A percentile compares a stretch with the other conserved stretches of the same genome.
These are phyloP conservation scores for Sciurus niger DNA, from an alignment of 2,113 vertebrate species.

Conservation along the genomic window DNA sequence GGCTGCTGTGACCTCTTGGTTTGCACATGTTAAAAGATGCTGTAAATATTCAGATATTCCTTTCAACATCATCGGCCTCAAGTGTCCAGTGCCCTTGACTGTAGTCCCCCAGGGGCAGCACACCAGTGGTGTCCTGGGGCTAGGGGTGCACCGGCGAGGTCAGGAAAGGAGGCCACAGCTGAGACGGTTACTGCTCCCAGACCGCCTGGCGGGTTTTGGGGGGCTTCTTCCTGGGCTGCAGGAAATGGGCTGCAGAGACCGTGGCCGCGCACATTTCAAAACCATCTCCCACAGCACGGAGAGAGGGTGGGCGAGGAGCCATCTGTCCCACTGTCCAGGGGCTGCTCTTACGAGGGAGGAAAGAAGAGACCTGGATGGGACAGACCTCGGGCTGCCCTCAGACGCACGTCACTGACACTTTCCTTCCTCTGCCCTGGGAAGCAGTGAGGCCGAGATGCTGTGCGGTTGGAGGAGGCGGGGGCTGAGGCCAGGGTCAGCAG, in stretches of 20 bases:
- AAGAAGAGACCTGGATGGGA: no score
- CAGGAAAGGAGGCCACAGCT: constrained; percentile 65
- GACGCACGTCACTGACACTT: rapidly evolving
- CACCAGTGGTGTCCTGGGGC: constrained; percentile 61
- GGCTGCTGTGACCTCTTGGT: constrained; percentile 60
- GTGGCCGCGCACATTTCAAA: constrained; percentile 68
- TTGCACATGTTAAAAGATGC: constrained; percentile 75
- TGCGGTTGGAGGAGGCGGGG: background rate
- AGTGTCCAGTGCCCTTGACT: constrained; percentile 11
- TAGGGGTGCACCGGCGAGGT: constrained; percentile 1
- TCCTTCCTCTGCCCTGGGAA: background rate
- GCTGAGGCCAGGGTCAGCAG: background rate
- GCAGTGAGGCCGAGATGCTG: background rate
- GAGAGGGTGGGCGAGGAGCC: background rate
- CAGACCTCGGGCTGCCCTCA: background rate
- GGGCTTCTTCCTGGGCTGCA: constrained; percentile 74
- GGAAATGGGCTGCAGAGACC: constrained; percentile 71
- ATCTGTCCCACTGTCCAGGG: background rate
- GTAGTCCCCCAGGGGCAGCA: constrained; percentile 14
- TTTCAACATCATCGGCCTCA: constrained; percentile 72
- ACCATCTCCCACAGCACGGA: background rate
- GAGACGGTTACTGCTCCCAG: constrained; percentile 68
- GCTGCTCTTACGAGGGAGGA: background rate
- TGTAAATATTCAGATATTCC: constrained; percentile 74
- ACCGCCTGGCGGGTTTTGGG: constrained; percentile 73